Base-by-base conservation (phyloP, 1,140 invertebrate genomes). In the Tenebrio molitor region DNA sequence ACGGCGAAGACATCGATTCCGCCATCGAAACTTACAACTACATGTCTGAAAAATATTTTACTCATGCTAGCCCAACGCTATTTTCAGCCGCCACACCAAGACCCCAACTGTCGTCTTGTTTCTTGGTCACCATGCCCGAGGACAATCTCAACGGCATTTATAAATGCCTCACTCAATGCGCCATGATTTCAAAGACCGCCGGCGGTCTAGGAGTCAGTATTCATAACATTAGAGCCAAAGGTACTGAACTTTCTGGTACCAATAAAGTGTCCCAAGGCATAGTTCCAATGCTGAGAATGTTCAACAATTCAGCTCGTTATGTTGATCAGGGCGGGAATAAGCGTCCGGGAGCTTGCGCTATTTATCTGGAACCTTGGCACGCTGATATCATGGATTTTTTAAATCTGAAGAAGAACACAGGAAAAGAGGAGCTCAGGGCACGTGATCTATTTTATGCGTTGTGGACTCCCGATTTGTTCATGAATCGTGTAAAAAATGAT, bases 101-200 rank as follows among this genome's bases (percentile, higher is more conserved):
- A 25, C 96, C 97, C 33, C 97, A 99, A 83, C 86, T 99, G 70
- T 98, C 97, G 0, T 97, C 95, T 63, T 99, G 97, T 84, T 99
- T 99, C 78, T 85, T 99, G 1, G 81, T 99, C 29, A 95, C 97
- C 0, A 98, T 99, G 95, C 89, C 88, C 58, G 93, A 95, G 8
- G 98, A 99, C 83, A 98, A 95, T 74, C 98, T 99, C 80, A 96
- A 99, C 80, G 98, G 98, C n/a, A 99, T 99, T 76, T 99, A 95
- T 84, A 92, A 96, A 74, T 97, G 95, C 1, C 83, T 99, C 15
- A 96, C 95, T 74, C 93, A 97, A 81, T 99, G 97, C 86, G 97
- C 97, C 0, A 84, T 98, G 6, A 98, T 99, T 39, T 98, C 97
- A 0, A 99, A 99, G 85, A 95, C 92, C 62, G 97, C 97, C 33